Evolutionary conservation across 2,113 vertebrate species (phyloP), one percentile per base, ranked within the genome.

Genomic region (Stigmatopora argus): DNA sequence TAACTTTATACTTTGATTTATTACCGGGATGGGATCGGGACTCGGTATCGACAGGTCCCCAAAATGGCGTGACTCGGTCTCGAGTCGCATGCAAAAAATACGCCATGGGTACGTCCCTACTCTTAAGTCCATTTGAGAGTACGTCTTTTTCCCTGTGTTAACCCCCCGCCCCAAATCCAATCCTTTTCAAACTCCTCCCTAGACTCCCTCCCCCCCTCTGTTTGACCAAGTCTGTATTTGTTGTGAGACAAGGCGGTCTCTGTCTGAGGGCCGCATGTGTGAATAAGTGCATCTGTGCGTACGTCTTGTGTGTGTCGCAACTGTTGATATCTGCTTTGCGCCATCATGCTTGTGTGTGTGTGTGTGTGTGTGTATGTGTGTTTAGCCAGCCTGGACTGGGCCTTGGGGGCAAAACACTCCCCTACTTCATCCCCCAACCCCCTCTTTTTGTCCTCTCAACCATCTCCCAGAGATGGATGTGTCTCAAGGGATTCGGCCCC

Each of bases 401-500:
- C 78, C 80, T 77, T 18, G 71, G 76, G 85, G 86, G 79, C 82
- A 79, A 80, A 81, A 74, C 81, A 82, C 76, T 80, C 77, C 83
- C 41, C 59, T 38, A 7, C 58, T 38, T 9, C n/a, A 11, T 81
- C 77, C 82, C 74, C 81, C 15, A 23, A 19, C 12, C 19, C 59
- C 38, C 74, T 81, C 76, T 82, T 72, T 87, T 89, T 89, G 88
- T 89, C 89, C 83, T 86, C 87, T 81, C 79, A 66, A 74, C 82
- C 86, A 85, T 85, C 82, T 84, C 84, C 72, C 70, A 75, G 84
- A 90, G 89, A 90, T 89, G 88, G 87, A 90, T 90, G 87, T 85
- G 86, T 88, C 89, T 90, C 88, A 72, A 79, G 90, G 86, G 90
- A 84, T 80, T 85, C 80, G 78, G 79, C 78, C 78, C 67, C 78